Base-by-base conservation (phyloP, 2,113 vertebrate species). In the Beaufortia kweichowensis region DNA sequence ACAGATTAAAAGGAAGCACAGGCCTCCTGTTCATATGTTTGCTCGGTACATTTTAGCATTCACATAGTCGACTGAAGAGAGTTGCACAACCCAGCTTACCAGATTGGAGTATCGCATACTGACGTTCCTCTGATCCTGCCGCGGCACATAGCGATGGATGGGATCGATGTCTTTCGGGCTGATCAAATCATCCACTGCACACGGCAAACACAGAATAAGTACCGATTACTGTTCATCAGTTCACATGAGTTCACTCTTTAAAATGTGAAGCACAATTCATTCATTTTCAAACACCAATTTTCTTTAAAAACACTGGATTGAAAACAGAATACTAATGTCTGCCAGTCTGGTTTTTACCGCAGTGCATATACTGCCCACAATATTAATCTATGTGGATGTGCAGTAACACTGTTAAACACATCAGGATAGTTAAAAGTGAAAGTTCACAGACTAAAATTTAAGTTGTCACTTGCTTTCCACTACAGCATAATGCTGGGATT, bases 81-180 rank as follows among this genome's bases (percentile, higher is more conserved):
- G 68, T 56, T 7, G 26, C 8, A 43, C 1, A 26, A 31, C 12
- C 29, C 26, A 26, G n/a, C 8, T 19, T 78, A 98, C 97, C 95
- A 96, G 96, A 82, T 99, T 99, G 29, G 97, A 99, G 88, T 95
- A 99, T 63, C 97, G 88, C 96, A 99, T 96, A 88, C 95, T 95
- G 84, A 99, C 93, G 0, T 98, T 98, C 53, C 97, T 90, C 77
- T 98, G 97, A 74, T 95, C 93, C 82, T 95, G 86, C 3, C 85
- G 87, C 3, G 95, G 86, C 0, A 99, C 67, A 0, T 95, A 95
- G 23, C 97, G 96, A 28, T 94, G 94, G 2, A 96, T 48, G 10
- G 97, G 97, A 87, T 99, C 97, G 0, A 99, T 91, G 55, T 99
- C 97, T 81, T 93, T 95, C 9, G 96, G 95, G 80, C 94, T 99